Base-by-base conservation (phyloP, 2,113 vertebrate species). In the Tragelaphus strepsiceros region DNA sequence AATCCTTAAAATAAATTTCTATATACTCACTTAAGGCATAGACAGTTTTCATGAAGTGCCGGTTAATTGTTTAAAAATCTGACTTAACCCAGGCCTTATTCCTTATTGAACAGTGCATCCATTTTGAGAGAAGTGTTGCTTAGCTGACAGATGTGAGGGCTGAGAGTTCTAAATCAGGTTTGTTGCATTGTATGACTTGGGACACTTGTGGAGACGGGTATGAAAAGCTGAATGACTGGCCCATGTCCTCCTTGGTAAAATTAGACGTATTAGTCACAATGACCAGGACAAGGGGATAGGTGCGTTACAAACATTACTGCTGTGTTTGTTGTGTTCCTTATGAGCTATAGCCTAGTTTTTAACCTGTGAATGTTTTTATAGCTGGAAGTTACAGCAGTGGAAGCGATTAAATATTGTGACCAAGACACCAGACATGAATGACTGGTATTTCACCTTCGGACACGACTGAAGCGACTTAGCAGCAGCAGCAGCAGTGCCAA, bases 1-100 rank as follows among this genome's bases (percentile, higher is more conserved):
- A 96, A 88, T 71, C 58, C 56, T 94, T 90, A 78, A 82, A 94
- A 77, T 26, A 49, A 26, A 32, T 56, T 64, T n/a, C 22, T 58
- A 0, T 14, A 6, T 87, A 32, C 71, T 77, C 30, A 59, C 56
- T 58, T 30, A 81, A 43, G 39, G 9, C 64, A 64, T 74, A 74
- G 58, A 83, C 58, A 19, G 2, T 74, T 88, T 91, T n/a, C 4
- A 19, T 4, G n/a, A 87, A 28, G 13, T 58, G 28, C 54, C 8
- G 5, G 24, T 46, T 95, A 64, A n/a, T 43, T 43, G 24, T 49
- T 56, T 71, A 61, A 71, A 58, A 86, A 49, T 83, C 49, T 15
- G n/a, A 89, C 80, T 61, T 94, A 90, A 56, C 21, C 22, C 16
- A 83, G 4, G 21, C 39, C 7, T 43, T 82, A 59, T 81, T 85